Evolutionary conservation across 2,113 vertebrate genomes (phyloP).

Genomic region (Falco punctatus): DNA sequence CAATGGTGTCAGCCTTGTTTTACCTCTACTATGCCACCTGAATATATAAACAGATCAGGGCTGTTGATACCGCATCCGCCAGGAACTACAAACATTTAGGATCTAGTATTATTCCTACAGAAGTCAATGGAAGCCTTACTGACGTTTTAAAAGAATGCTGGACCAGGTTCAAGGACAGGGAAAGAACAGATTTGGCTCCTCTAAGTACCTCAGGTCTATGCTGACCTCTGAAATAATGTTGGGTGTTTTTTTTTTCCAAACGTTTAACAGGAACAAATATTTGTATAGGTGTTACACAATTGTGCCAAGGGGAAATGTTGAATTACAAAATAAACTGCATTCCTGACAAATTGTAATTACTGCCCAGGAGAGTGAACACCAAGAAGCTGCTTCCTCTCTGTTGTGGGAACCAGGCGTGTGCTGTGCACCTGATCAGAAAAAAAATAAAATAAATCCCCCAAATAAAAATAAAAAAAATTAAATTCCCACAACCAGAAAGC

Average conservation of each 20-base stretch:
- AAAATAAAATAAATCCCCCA: not conserved
- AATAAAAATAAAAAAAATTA: not conserved
- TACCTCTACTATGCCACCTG: not conserved
- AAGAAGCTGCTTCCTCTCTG: constrained; percentile 57
- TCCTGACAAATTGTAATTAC: constrained; percentile 77
- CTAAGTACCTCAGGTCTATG: not conserved
- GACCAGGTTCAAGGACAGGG: not conserved
- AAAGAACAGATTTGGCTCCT: not conserved
- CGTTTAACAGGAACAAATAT: constrained; percentile 67
- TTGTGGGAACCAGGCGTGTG: constrained; percentile 54
- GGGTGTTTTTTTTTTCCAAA: not conserved
- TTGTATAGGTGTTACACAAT: constrained; percentile 71
- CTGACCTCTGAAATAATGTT: not conserved
- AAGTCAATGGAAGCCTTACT: not conserved
- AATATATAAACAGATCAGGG: not conserved
- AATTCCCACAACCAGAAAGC: not conserved
- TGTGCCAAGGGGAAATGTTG: constrained; percentile 67
- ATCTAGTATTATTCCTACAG: not conserved
- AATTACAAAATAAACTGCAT: constrained; percentile 68
- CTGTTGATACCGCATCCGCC: not conserved
- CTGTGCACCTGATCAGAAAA: constrained; percentile 50
- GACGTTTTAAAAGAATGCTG: not conserved
- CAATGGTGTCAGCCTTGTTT: not conserved
- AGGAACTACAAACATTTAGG: not conserved
- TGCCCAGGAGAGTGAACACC: constrained; percentile 67